Conservation (phyloP, 1,140 invertebrate genomes). For the Diorhabda carinulata region DNA sequence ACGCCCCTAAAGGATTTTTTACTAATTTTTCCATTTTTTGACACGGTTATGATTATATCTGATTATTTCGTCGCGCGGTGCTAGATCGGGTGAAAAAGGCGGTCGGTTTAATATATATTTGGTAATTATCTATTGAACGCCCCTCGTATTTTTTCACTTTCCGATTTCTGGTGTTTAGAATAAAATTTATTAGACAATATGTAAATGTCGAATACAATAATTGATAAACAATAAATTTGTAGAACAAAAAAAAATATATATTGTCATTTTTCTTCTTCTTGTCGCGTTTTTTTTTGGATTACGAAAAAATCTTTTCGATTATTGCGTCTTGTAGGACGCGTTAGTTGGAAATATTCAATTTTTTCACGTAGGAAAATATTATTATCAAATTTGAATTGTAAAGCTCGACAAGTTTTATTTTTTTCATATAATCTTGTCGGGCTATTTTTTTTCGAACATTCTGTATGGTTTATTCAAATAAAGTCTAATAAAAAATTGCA, state of each 20-base stretch:
- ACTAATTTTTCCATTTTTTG: not conserved
- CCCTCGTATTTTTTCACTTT: not conserved
- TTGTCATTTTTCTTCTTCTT: not conserved
- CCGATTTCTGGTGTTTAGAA: constrained; percentile 5
- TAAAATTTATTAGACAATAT: constrained; percentile 22
- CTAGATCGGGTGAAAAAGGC: not conserved
- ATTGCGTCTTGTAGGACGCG: not conserved
- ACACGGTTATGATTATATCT: not conserved
- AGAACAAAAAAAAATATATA: constrained; percentile 11
- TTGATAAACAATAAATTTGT: constrained; percentile 19
- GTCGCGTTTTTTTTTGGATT: not conserved
- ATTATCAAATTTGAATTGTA: constrained; percentile 11
- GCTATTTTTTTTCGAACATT: not conserved
- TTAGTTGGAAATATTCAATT: constrained; percentile 1
- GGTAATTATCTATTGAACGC: not conserved
- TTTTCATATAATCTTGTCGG: constrained; percentile 5
- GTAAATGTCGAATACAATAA: constrained; percentile 22
- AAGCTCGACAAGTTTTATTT: constrained; percentile 11
- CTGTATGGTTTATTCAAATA: too few species aligned
- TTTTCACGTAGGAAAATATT: constrained; percentile 4
- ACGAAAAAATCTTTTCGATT: constrained; percentile 9
- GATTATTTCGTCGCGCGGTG: not conserved
- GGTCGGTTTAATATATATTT: not conserved
- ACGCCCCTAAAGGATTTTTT: not conserved
- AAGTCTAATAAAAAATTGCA: too few species aligned